Conservation (phyloP, 2,113 vertebrate genomes). For the Vulpes vulpes region DNA sequence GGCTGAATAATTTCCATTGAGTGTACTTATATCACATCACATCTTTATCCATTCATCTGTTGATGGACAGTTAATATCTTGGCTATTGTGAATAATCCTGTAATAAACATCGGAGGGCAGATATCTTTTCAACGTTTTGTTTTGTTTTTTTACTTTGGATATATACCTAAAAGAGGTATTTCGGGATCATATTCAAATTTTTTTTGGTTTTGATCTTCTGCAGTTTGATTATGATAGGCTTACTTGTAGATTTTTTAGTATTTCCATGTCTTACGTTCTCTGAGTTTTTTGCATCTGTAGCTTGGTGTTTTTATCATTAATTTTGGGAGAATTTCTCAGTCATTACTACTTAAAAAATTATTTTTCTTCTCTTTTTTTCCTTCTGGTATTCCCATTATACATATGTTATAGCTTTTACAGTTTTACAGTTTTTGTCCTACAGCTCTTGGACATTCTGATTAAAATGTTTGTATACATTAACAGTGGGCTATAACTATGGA, state of each 20-base stretch:
- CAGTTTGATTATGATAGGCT: neutral
- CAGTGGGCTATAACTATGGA: neutral
- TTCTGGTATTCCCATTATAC: neutral
- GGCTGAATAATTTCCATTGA: neutral
- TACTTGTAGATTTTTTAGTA: neutral
- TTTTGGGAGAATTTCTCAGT: neutral
- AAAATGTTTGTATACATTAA: neutral
- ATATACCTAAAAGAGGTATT: neutral
- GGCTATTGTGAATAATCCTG: neutral
- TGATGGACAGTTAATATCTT: neutral
- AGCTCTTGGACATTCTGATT: constrained; percentile 3
- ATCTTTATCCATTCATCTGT: neutral
- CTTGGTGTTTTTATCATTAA: neutral
- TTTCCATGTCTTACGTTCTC: neutral
- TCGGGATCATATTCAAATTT: neutral
- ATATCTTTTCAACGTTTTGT: neutral
- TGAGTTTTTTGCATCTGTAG: neutral
- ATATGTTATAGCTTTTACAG: neutral
- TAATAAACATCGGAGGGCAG: neutral
- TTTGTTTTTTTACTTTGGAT: neutral
- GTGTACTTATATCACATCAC: neutral
- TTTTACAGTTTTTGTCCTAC: neutral
- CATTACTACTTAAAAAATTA: neutral
- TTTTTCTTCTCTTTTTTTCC: neutral
- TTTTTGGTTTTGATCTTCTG: neutral